phyloP scores from a whole-genome alignment of 2,113 vertebrate genomes.

The Phalacrocorax carbo region DNA sequence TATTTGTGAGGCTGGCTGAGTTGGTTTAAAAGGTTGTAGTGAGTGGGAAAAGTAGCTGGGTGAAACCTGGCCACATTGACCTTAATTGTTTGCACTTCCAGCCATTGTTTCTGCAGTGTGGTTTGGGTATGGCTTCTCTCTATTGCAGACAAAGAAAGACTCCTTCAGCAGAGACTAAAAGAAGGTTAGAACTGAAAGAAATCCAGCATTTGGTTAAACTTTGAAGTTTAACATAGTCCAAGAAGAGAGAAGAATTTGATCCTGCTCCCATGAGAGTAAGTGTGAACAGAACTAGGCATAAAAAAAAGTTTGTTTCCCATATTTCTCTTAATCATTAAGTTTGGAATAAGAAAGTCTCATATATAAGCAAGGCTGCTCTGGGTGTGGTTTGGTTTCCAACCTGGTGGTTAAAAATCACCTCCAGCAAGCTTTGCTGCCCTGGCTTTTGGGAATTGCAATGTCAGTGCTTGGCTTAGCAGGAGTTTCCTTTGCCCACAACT shows the following conservation, averaged over 20 bases:
- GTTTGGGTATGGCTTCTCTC: background rate
- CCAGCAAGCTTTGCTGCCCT: background rate
- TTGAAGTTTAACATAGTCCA: background rate
- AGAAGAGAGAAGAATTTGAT: background rate
- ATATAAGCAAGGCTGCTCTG: background rate
- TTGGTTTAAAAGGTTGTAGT: background rate
- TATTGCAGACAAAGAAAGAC: background rate
- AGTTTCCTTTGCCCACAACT: background rate
- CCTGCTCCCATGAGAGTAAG: background rate
- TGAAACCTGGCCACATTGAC: background rate
- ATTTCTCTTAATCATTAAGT: background rate
- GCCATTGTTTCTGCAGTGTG: background rate
- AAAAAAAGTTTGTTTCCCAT: background rate
- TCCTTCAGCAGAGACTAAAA: background rate
- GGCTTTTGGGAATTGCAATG: background rate
- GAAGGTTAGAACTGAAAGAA: background rate
- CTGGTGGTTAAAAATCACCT: slow-evolving; percentile 19
- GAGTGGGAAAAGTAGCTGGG: background rate
- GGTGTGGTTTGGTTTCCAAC: background rate
- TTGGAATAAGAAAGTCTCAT: background rate
- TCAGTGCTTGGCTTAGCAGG: background rate
- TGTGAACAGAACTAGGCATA: background rate
- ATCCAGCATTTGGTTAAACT: background rate
- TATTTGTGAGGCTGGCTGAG: background rate
- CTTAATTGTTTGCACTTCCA: background rate